These are phyloP conservation scores for Spea hammondii DNA, from an alignment of 2,797 vertebrate species.

Conservation along the genomic window DNA sequence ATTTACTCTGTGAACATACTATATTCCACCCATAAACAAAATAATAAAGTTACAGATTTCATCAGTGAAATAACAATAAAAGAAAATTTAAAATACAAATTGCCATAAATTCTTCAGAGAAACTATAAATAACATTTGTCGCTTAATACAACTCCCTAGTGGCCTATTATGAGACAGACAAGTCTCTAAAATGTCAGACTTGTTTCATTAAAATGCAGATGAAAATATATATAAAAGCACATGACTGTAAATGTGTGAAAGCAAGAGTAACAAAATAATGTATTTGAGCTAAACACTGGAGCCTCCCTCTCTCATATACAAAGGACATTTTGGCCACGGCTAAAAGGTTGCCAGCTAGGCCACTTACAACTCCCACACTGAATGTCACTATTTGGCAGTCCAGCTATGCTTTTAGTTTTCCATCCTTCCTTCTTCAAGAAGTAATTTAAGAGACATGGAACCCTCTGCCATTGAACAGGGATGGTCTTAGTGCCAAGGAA, in stretches of 20 bases:
- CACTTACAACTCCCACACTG: no score
- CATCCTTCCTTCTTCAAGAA: no score
- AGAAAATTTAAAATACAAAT: background rate
- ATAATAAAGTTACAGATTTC: background rate
- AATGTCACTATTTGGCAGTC: no score
- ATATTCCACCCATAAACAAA: background rate
- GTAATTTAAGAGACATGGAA: no score
- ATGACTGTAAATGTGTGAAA: background rate
- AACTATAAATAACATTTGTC: background rate
- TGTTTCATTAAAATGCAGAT: slow-evolving; percentile 1
- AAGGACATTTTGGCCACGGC: no score
- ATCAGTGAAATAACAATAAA: background rate
- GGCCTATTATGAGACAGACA: background rate
- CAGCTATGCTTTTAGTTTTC: no score
- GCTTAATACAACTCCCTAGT: background rate
- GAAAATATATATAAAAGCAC: background rate
- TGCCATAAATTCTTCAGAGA: background rate
- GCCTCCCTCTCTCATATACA: no score
- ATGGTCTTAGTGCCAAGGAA: no score
- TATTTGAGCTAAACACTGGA: background rate
- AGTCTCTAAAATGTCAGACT: background rate
- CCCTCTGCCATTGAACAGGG: no score
- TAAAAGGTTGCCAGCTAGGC: no score
- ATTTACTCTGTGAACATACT: background rate
- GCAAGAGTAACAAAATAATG: background rate